Conservation (phyloP, 2,113 vertebrate genomes). For the Scatophagus argus region DNA sequence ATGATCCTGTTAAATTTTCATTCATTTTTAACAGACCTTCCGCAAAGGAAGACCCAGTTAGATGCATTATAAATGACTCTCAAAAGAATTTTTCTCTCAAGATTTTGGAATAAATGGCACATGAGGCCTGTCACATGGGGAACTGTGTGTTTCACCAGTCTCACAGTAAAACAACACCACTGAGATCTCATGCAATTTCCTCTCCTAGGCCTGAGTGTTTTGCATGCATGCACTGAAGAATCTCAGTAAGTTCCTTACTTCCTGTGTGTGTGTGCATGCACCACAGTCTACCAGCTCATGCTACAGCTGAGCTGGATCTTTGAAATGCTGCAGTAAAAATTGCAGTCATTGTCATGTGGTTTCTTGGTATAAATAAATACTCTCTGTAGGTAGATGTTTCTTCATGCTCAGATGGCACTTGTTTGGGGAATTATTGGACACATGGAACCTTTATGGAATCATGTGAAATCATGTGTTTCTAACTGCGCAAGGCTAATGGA, state of each 20-base stretch:
- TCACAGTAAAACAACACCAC: background rate
- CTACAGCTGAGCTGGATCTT: background rate
- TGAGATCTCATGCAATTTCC: background rate
- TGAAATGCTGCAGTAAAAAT: background rate
- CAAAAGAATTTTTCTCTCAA: background rate
- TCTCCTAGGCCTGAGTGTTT: background rate
- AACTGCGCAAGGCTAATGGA: background rate
- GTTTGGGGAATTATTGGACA: background rate
- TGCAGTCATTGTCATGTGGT: background rate
- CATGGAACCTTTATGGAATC: background rate
- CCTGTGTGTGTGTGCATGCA: background rate
- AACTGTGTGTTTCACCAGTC: background rate
- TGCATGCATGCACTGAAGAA: constrained; percentile 41
- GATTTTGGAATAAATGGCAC: background rate
- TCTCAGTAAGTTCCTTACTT: constrained; percentile 51
- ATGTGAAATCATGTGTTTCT: background rate
- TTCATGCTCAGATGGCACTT: background rate
- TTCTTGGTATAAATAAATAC: background rate
- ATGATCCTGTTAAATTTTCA: background rate
- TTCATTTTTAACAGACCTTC: background rate
- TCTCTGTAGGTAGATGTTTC: background rate
- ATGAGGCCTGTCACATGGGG: background rate
- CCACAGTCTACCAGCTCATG: background rate
- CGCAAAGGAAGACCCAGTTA: background rate
- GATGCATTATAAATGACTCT: background rate